Base-by-base conservation (phyloP, 2,113 vertebrate species). In the Tychaedon coryphoeus region DNA sequence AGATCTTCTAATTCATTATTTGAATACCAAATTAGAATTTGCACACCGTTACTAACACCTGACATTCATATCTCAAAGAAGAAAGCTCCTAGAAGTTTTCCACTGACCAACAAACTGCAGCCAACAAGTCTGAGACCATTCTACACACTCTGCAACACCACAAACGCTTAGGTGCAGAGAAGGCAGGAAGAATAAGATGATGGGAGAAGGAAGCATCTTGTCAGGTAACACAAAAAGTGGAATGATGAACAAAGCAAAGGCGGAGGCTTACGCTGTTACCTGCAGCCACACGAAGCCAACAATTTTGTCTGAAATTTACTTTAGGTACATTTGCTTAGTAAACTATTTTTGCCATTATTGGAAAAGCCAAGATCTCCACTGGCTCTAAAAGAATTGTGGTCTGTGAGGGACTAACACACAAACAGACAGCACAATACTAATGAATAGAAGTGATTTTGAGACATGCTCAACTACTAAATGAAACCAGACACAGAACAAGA, bases 401-500 rank as follows among this genome's bases (percentile, higher is more conserved):
- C 88, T 87, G 81, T 14, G 26, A 81, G 57, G 66, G 75, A 93
- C 82, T 87, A 78, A 91, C 72, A 93, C 74, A 92, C 29, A 77
- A 47, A 92, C 92, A 90, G 88, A 90, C 60, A 5, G 75, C 76
- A 94, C 88, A 69, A 53, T 66, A 74, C 53, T 61, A 92, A 91
- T 42, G 95, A 73, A 51, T 26, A 70, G 66, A 72, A 84, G 93
- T 28, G 79, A 56, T 88, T 71, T n/a, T 74, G 71, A 75, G 76
- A 93, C 83, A 82, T 43, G 45, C 67, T 69, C 56, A 83, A 53
- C 50, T 75, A 93, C 48, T 88, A 69, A 91, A 54, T 57, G 86
- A 91, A 74, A 90, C n/a, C 65, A 83, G 72, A 96, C 81, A 93
- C 54, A 82, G 53, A 75, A 97, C 88, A 95, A 82, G 45, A 72